A percentile compares a stretch with the other conserved stretches of the same genome.
Conservation (phyloP, 2,797 vertebrate species). For the Sternarchorhynchus goeldii region DNA sequence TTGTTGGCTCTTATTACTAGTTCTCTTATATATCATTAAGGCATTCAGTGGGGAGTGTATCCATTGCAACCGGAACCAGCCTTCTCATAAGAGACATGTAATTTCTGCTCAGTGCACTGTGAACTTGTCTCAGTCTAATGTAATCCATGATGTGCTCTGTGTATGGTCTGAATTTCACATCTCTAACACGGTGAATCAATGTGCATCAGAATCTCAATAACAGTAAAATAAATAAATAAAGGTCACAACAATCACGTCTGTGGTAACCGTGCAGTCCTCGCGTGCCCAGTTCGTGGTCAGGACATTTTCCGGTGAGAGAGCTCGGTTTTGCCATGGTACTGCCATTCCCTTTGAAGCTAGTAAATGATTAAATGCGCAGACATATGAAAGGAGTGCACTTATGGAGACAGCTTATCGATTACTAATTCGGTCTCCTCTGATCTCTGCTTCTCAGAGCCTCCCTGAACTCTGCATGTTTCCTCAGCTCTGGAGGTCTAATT, state of each 20-base stretch:
- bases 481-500: slow-evolving; percentile 11
- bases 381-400: slow-evolving; percentile 51
- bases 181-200: not conserved
- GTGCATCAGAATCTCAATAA: not conserved
- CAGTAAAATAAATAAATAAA: too few species aligned
- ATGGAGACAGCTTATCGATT: slow-evolving; percentile 45
- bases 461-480: not conserved
- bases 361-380: slow-evolving; percentile 50
- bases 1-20: not conserved
- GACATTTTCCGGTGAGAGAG: slow-evolving; percentile 16
- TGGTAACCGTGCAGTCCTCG: not conserved
- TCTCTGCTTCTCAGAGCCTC: slow-evolving; percentile 28
- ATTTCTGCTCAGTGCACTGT: not conserved
- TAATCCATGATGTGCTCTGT: not conserved
- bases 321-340: not conserved
- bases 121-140: not conserved
- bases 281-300: not conserved
- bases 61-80: too few species aligned
- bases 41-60: too few species aligned
- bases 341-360: slow-evolving; percentile 32
- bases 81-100: too few species aligned
- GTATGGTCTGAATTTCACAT: not conserved
- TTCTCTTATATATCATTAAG: not conserved
- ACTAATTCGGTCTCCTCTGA: slow-evolving; percentile 34
- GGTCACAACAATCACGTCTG: not conserved